Conservation (phyloP, 2,113 vertebrate species). For the Riparia riparia region DNA sequence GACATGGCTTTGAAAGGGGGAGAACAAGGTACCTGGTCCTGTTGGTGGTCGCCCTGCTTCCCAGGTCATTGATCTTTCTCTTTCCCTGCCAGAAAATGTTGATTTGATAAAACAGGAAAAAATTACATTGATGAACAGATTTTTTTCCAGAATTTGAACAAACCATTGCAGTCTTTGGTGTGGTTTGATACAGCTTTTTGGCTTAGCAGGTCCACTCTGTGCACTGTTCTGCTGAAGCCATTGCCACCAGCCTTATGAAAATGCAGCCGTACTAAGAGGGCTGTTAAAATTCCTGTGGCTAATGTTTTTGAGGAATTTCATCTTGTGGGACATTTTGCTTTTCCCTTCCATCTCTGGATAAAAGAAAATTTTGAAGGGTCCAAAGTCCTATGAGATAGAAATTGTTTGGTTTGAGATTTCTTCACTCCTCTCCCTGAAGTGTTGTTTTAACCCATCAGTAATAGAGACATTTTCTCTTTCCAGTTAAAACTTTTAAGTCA, state of each 20-base stretch:
- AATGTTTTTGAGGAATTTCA: not conserved
- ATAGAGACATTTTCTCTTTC: not conserved
- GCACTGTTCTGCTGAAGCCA: rapidly evolving
- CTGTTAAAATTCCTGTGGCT: not conserved
- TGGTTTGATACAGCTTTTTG: not conserved
- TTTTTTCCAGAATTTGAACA: not conserved
- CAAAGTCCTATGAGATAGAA: not conserved
- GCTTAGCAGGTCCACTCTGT: not conserved
- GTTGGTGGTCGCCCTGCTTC: not conserved
- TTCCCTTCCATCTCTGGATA: not conserved
- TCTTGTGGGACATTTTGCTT: not conserved
- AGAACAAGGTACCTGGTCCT: not conserved
- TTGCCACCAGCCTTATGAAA: not conserved
- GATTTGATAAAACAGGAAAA: not conserved
- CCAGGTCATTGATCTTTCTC: not conserved
- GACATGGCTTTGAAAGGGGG: not conserved
- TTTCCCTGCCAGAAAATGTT: not conserved
- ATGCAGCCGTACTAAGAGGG: not conserved
- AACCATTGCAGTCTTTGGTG: not conserved
- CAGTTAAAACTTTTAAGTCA: not conserved
- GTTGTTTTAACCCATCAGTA: not conserved
- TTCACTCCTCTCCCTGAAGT: not conserved
- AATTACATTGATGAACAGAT: not conserved
- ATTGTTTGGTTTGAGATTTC: not conserved
- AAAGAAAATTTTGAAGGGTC: not conserved